Conservation (phyloP, 1,140 invertebrate genomes). For the Plodia interpunctella region DNA sequence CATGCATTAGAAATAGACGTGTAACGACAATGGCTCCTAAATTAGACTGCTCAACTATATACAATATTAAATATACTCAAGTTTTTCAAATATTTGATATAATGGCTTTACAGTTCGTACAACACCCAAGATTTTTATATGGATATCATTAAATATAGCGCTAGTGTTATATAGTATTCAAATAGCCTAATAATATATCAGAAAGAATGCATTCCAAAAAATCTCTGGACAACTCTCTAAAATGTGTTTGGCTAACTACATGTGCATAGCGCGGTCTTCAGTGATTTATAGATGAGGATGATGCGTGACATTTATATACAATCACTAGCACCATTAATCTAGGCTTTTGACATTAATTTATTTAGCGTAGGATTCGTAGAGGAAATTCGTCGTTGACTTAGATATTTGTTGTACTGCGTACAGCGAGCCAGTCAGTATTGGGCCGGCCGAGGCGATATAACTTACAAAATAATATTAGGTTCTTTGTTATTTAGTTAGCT, state of each 20-base stretch:
- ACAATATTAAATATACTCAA: conserved; percentile 23
- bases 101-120: conserved; percentile 6
- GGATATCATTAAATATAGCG: conserved; percentile 22
- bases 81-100: conserved; percentile 13
- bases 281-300: conserved; percentile 14
- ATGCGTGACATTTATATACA: not conserved
- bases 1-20: conserved; percentile 1
- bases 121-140: conserved; percentile 13
- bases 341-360: conserved; percentile 52
- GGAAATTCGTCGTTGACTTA: conserved; percentile 29
- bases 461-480: conserved; percentile 64
- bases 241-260: not conserved
- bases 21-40: conserved; percentile 26
- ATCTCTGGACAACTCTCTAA: conserved; percentile 10
- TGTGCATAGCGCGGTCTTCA: not conserved
- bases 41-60: conserved; percentile 30
- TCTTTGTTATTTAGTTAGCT: conserved; percentile 76
- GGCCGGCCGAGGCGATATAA: conserved; percentile 52
- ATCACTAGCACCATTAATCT: conserved; percentile 26
- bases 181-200: conserved; percentile 15
- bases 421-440: conserved; percentile 66
- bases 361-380: conserved; percentile 58
- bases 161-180: conserved; percentile 19
- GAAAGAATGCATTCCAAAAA: conserved; percentile 40
- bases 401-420: conserved; percentile 37